Conservation (phyloP, 2,113 vertebrate species). For the Excalfactoria chinensis region DNA sequence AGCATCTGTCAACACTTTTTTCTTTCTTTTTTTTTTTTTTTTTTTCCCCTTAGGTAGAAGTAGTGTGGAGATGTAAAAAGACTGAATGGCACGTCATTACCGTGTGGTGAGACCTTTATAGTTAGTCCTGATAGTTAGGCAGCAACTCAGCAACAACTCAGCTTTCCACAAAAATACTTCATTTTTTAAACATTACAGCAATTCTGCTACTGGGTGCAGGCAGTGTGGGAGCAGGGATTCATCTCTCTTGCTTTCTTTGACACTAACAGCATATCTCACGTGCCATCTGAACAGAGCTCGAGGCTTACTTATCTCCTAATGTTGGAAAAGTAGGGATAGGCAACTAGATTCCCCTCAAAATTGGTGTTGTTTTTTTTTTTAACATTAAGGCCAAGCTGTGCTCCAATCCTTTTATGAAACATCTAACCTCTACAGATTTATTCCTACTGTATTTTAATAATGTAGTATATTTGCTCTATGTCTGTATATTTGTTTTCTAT, state of each 20-base stretch:
- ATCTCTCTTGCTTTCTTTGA: background rate
- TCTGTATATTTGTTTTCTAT: background rate
- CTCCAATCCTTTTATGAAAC: background rate
- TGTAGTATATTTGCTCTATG: background rate
- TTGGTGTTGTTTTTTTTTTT: background rate
- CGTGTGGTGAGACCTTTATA: background rate
- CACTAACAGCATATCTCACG: background rate
- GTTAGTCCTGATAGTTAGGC: background rate
- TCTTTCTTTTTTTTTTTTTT: background rate
- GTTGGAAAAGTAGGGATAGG: background rate
- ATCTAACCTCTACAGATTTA: background rate
- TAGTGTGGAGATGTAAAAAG: too few species aligned
- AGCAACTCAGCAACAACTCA: background rate
- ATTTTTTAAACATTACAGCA: background rate
- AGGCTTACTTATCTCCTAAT: background rate
- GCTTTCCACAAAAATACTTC: background rate
- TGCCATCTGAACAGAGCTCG: background rate
- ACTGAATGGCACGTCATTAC: rapidly evolving
- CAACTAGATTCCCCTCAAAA: background rate
- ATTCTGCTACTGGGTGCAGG: background rate
- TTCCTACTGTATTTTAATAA: background rate
- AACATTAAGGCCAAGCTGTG: background rate
- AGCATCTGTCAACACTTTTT: background rate
- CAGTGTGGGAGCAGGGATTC: background rate
- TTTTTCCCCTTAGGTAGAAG: background rate